Evolutionary conservation across 2,113 vertebrate genomes (phyloP).

Genomic region (Rhinopomastus cyanomelas): DNA sequence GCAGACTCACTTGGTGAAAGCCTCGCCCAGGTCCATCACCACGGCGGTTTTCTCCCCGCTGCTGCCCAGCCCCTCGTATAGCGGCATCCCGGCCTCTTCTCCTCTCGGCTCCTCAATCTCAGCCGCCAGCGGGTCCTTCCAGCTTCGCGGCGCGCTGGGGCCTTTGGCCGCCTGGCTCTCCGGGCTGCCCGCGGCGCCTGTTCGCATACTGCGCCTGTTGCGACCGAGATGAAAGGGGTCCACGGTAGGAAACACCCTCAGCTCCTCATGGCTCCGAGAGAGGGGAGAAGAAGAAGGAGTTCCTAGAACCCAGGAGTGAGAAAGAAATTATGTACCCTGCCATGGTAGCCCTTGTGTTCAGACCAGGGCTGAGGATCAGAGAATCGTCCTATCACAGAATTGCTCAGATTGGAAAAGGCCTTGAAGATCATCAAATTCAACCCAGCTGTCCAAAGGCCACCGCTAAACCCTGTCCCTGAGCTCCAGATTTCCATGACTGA

Average conservation of each 20-base stretch:
- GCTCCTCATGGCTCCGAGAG: neutral
- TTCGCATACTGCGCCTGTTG: too few species aligned
- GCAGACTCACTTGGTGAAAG: slow-evolving; percentile 91
- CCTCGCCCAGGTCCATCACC: slow-evolving; percentile 91
- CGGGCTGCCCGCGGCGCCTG: neutral
- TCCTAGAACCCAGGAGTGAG: accelerated
- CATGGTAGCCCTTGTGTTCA: accelerated
- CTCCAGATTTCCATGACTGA: too few species aligned
- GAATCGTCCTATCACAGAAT: too few species aligned
- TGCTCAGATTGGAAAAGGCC: too few species aligned
- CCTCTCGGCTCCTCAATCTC: neutral
- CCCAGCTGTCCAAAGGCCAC: too few species aligned
- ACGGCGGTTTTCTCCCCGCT: slow-evolving; percentile 95
- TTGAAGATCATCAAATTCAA: too few species aligned
- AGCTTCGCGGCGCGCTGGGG: neutral
- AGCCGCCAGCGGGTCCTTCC: neutral
- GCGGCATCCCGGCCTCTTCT: slow-evolving; percentile 76
- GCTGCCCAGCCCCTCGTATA: slow-evolving; percentile 92
- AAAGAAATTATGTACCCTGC: accelerated
- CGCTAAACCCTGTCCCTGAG: too few species aligned
- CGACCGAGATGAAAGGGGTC: neutral
- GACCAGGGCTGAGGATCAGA: too few species aligned
- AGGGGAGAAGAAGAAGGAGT: neutral
- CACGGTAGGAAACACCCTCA: accelerated
- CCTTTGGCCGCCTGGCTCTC: neutral